phyloP scores from a whole-genome alignment of 1,140 invertebrate genomes.

The Lucilia cuprina region DNA sequence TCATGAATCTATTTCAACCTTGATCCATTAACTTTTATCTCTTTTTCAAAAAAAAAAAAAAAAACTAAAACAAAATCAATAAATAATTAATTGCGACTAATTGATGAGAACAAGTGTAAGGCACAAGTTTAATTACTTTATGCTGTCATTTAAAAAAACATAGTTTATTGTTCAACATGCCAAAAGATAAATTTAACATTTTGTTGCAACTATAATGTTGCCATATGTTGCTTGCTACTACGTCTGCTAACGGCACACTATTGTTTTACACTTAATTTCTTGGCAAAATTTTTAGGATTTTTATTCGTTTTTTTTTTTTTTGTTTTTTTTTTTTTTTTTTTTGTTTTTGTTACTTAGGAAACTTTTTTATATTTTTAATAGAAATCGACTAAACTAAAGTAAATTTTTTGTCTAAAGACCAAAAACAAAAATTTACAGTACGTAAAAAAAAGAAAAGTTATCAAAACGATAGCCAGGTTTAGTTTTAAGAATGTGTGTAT shows the following conservation, averaged over 20 bases:
- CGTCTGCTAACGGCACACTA: neutral
- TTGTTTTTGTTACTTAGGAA: neutral
- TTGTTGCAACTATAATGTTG: neutral
- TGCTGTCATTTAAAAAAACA: neutral
- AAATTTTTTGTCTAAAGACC: neutral
- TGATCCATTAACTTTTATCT: no score
- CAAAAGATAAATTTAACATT: neutral
- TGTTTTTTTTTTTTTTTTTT: neutral
- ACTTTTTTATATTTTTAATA: neutral
- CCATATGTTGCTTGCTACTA: neutral
- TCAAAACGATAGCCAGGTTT: slow-evolving; percentile 10
- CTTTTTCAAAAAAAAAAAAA: no score
- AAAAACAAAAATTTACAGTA: neutral
- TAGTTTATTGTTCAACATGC: neutral
- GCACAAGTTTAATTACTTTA: slow-evolving; percentile 3
- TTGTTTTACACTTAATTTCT: neutral
- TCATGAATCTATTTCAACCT: no score
- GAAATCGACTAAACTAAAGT: neutral
- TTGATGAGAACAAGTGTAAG: neutral
- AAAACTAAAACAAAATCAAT: no score
- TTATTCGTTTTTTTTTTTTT: neutral
- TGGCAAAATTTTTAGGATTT: neutral
- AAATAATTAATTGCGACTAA: no score
- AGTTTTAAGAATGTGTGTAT: neutral
- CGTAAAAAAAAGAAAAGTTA: neutral